These are phyloP conservation scores for Lasioglossum lativentre DNA, from an alignment of 2,888 invertebrate genomes.

Conservation along the genomic window DNA sequence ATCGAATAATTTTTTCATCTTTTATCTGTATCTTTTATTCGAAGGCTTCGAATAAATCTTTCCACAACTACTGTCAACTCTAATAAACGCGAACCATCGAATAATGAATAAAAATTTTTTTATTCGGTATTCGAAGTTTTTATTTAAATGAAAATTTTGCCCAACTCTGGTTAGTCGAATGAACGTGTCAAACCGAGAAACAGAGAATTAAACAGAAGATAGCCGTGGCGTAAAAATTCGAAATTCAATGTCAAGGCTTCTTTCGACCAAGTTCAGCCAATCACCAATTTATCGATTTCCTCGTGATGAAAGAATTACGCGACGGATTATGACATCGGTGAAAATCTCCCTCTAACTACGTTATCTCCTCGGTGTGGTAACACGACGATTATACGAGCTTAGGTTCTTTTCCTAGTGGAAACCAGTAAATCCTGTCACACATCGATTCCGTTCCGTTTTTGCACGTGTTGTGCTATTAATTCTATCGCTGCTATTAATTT, in stretches of 20 bases:
- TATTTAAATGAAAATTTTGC: no score
- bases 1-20: no score
- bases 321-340: constrained; percentile 20
- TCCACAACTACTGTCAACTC: no score
- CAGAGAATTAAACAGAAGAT: background rate
- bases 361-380: constrained; percentile 29
- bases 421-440: constrained; percentile 10
- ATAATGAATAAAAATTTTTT: no score
- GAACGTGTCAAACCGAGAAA: no score
- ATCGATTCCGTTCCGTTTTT: background rate
- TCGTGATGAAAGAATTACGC: background rate
- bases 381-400: background rate
- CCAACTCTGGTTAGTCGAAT: no score
- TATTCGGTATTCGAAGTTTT: no score
- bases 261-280: background rate
- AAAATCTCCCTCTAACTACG: constrained; percentile 17
- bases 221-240: background rate
- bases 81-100: no score
- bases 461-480: background rate
- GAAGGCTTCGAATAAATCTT: no score
- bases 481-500: constrained; percentile 30
- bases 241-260: background rate
- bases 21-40: no score
- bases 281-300: background rate
- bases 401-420: background rate